phyloP scores from a whole-genome alignment of 2,888 invertebrate species.

The Bugula neritina region DNA sequence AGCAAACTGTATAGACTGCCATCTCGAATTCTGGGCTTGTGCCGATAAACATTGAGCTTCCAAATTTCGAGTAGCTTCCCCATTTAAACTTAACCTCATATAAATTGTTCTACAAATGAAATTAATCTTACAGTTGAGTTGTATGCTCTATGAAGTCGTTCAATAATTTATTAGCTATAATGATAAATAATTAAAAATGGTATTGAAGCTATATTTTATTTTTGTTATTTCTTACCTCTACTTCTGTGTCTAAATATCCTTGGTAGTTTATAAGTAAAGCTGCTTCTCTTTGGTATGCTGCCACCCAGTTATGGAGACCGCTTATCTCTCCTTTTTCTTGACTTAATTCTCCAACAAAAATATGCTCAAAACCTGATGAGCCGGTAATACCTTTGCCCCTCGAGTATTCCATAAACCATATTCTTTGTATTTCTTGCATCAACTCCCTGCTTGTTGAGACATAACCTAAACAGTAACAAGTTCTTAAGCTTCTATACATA shows the following conservation, averaged over 20 bases:
- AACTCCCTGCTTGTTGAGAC: not conserved
- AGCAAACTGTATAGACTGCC: conserved; percentile 82
- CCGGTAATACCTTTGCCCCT: not conserved
- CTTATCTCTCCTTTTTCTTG: conserved; percentile 54
- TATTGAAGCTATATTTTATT: too few species aligned
- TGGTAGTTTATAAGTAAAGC: conserved; percentile 30
- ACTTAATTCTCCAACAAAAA: conserved; percentile 81
- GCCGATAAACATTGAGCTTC: conserved; percentile 42
- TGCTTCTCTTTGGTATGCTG: conserved; percentile 70
- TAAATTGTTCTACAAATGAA: conserved; percentile 2
- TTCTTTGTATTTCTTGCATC: not conserved
- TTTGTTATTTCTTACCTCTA: not conserved
- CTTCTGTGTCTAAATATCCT: conserved; percentile 15
- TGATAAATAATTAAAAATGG: too few species aligned
- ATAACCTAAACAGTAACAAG: not conserved
- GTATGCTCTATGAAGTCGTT: too few species aligned
- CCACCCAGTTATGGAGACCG: conserved; percentile 87
- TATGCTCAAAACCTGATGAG: conserved; percentile 74
- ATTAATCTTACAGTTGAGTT: too few species aligned
- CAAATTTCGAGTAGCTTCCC: conserved; percentile 34
- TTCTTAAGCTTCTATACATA: too few species aligned
- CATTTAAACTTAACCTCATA: conserved; percentile 37
- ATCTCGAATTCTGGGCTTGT: conserved; percentile 81
- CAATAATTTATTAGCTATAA: too few species aligned
- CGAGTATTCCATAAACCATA: conserved; percentile 20